Conservation (phyloP, 2,113 vertebrate species). For the Lonchura striata region DNA sequence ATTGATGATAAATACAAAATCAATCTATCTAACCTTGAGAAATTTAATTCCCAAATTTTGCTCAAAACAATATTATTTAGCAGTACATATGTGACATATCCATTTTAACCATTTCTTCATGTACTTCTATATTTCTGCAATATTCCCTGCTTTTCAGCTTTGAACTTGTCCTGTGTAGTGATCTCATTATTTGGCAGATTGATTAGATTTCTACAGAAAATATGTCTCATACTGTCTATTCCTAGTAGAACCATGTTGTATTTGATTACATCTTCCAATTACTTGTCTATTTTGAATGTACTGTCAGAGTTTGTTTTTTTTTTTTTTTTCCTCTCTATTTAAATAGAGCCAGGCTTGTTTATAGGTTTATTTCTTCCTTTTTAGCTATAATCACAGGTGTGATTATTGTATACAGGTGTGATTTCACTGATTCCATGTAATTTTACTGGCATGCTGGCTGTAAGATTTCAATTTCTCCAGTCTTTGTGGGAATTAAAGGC, state of each 20-base stretch:
- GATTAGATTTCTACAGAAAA: not conserved
- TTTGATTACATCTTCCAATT: not conserved
- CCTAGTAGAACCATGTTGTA: not conserved
- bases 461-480: not conserved
- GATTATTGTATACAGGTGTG: not conserved
- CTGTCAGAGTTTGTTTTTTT: not conserved
- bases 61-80: not conserved
- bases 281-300: not conserved
- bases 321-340: not conserved
- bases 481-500: not conserved
- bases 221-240: not conserved
- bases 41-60: not conserved
- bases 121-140: not conserved
- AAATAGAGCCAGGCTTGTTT: not conserved
- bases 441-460: not conserved
- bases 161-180: accelerated
- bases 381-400: not conserved
- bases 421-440: not conserved
- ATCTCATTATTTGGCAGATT: not conserved
- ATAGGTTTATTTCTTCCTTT: not conserved
- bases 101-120: not conserved
- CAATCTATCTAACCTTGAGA: not conserved
- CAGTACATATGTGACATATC: not conserved
- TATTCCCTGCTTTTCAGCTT: not conserved
- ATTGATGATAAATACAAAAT: not conserved